Conservation (phyloP, 1,140 invertebrate species). For the Heliconius hermathena region DNA sequence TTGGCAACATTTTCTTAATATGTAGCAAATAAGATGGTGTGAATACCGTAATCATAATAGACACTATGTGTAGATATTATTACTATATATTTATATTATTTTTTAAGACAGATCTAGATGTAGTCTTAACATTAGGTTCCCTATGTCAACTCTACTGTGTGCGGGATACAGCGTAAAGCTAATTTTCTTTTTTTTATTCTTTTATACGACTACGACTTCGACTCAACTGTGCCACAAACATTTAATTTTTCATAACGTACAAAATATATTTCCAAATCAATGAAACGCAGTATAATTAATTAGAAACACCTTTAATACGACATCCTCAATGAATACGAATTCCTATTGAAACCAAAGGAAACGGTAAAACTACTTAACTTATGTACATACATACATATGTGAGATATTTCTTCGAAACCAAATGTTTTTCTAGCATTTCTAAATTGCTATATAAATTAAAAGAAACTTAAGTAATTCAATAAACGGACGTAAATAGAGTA, state of each 20-base stretch:
- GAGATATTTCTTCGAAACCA: not conserved
- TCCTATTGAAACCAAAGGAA: not conserved
- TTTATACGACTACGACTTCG: too few species aligned
- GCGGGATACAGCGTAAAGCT: too few species aligned
- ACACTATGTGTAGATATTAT: too few species aligned
- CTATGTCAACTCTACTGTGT: too few species aligned
- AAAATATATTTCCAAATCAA: not conserved
- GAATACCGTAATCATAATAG: too few species aligned
- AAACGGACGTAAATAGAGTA: conserved; percentile 8
- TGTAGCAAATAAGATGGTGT: too few species aligned
- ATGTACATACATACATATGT: not conserved
- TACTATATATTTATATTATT: too few species aligned
- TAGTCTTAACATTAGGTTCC: too few species aligned
- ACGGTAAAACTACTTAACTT: conserved; percentile 6
- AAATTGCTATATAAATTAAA: conserved; percentile 11
- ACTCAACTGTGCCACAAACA: too few species aligned
- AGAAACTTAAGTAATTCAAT: conserved; percentile 4
- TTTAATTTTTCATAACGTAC: not conserved
- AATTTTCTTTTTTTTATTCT: too few species aligned
- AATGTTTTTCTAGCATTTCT: conserved; percentile 10
- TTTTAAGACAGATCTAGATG: too few species aligned
- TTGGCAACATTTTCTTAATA: too few species aligned
- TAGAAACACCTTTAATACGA: not conserved
- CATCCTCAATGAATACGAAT: conserved; percentile 8
- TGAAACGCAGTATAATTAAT: not conserved